Percentiles rank a stretch among this genome's conserved stretches.
Evolutionary conservation across 2,113 vertebrate genomes (phyloP).

Genomic region (Tragelaphus imberbis): DNA sequence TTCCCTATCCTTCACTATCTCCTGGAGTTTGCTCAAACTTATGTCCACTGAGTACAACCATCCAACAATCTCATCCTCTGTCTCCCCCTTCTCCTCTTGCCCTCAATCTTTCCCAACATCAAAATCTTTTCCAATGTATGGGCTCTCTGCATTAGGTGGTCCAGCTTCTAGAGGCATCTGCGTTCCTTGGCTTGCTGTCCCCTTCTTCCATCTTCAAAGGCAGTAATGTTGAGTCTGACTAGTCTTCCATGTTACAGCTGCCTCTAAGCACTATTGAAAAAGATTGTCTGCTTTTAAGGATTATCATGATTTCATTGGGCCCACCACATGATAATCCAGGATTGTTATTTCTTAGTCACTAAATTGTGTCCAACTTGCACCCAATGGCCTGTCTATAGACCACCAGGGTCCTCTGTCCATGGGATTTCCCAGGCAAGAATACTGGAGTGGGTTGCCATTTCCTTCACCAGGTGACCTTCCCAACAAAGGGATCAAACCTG

Average conservation of each 20-base stretch:
- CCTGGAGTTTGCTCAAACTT: neutral
- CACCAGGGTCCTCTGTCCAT: neutral
- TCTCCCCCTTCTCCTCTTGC: neutral
- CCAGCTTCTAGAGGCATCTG: neutral
- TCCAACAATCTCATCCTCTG: neutral
- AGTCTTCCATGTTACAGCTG: fast-evolving
- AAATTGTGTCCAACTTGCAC: neutral
- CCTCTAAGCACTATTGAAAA: neutral
- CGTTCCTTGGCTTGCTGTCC: fast-evolving
- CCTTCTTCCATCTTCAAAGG: neutral
- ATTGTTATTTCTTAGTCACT: neutral
- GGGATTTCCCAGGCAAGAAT: neutral
- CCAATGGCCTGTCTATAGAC: neutral
- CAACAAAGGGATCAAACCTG: neutral
- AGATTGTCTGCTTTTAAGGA: neutral
- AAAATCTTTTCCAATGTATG: neutral
- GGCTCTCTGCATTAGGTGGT: neutral
- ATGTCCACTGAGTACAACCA: neutral
- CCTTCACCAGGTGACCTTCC: neutral
- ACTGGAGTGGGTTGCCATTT: neutral
- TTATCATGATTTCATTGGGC: fast-evolving
- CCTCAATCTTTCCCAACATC: neutral
- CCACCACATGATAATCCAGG: neutral
- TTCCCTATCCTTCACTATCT: neutral
- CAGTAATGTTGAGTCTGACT: fast-evolving